Evolutionary conservation across 2,113 vertebrate genomes (phyloP).

Genomic region (Thunnus maccoyii): DNA sequence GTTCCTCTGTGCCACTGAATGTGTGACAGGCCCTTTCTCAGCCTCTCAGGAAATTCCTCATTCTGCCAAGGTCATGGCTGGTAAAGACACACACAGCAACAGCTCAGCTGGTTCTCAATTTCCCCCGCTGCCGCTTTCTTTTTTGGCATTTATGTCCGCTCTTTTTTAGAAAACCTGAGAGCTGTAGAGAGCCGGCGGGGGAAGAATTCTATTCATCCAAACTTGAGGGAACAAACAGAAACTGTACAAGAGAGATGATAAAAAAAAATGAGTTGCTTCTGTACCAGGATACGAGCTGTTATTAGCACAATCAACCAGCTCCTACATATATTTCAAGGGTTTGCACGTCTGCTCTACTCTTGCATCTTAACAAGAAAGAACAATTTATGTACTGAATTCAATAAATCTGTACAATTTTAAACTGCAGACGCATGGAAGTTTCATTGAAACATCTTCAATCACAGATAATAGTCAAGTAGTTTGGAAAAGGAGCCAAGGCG

Average conservation of each 20-base stretch:
- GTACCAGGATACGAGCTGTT: constrained; percentile 18
- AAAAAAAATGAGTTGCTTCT: constrained; percentile 26
- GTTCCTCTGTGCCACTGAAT: constrained; percentile 45
- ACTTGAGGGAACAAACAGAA: constrained; percentile 54
- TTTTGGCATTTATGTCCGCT: constrained; percentile 34
- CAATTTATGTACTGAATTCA: no score
- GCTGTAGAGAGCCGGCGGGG: constrained; percentile 23
- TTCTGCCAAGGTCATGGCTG: constrained; percentile 68
- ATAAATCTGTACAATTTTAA: background rate
- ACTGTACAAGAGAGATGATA: constrained; percentile 24
- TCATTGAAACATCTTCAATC: constrained; percentile 27
- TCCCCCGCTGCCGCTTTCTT: constrained; percentile 33
- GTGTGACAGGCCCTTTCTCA: constrained; percentile 61
- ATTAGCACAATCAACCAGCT: constrained; percentile 19
- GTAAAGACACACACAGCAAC: constrained; percentile 54
- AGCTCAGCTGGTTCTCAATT: constrained; percentile 60
- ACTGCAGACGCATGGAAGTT: background rate
- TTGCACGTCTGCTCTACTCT: background rate
- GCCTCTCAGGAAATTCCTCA: constrained; percentile 70
- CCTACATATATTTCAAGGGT: background rate
- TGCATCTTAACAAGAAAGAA: background rate
- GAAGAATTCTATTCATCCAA: constrained; percentile 51
- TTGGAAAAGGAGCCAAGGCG: background rate
- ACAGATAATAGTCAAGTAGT: background rate
- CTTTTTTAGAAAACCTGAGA: constrained; percentile 19